Evolutionary conservation across 2,113 vertebrate species (phyloP), one percentile per base, ranked within the genome.

Genomic region (Gallinago media): DNA sequence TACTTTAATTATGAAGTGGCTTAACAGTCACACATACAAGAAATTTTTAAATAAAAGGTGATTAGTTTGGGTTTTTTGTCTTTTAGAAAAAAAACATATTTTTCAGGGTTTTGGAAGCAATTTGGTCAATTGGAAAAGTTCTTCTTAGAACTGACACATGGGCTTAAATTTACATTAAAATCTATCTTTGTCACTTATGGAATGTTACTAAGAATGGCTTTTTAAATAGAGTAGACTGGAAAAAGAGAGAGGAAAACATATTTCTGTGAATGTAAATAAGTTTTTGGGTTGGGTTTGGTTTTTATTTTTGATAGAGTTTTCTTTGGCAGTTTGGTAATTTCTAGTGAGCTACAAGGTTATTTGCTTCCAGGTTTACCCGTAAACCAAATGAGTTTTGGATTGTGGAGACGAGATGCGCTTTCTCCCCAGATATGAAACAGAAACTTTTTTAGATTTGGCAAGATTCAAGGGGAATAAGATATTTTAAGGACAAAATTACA

Each of bases 331-430:
- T 88, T 44, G 31, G 13, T 61, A 3, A 11, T 80, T 77, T 83
- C 42, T 86, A 11, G 23, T 50, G 34, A 80, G 32, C 19, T 62
- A 0, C 18, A 1, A 0, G 8, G 0, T 81, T 70, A 38, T 19
- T 84, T 55, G 1, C 8, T 52, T 71, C 34, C 19, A 74, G 5
- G 2, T 68, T 80, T 38, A 26, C 42, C 40, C 72, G 0, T 47
- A 59, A 59, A 49, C 9, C 9, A 52, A 70, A 49, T 49, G 11
- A 74, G 5, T 38, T 81, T 67, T 36, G 20, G 21, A 13, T 34
- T 84, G 61, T 73, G 55, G 25, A 59, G 42, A 74, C 15, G 16
- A 67, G 40, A 19, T 40, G 15, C 8, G 25, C 14, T 62, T 88
- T 63, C 47, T 84, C 4, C 34, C 31, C 11, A 52, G 38, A 27